Conservation (phyloP, 2,888 invertebrate species). For the Atherix ibis region DNA sequence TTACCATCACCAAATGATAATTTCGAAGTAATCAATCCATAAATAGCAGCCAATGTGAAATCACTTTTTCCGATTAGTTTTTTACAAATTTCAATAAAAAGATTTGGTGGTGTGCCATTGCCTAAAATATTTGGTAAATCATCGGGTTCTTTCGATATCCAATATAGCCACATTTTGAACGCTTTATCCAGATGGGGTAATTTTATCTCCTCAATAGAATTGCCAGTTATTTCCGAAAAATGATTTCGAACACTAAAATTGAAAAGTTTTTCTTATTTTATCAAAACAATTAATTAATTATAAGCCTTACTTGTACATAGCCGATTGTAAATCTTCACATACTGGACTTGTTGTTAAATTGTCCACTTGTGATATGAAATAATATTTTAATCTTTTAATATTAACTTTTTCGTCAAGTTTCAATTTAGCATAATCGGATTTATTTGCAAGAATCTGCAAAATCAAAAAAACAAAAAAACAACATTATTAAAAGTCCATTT, state of each 20-base stretch:
- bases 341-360: conserved; percentile 59
- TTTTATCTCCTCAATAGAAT: conserved; percentile 20
- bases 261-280: too few relatives aligned
- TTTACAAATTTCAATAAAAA: conserved; percentile 40
- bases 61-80: conserved; percentile 46
- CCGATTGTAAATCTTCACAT: conserved; percentile 44
- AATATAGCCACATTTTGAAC: conserved; percentile 55
- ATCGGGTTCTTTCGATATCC: conserved; percentile 53
- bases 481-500: too few relatives aligned
- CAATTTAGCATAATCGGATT: conserved; percentile 36
- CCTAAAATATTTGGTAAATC: conserved; percentile 47
- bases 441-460: conserved; percentile 24
- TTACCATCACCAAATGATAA: conserved; percentile 45
- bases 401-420: conserved; percentile 45
- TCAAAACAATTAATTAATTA: background rate
- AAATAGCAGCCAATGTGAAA: conserved; percentile 49
- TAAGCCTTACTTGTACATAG: conserved; percentile 38
- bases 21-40: conserved; percentile 47
- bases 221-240: conserved; percentile 27
- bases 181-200: conserved; percentile 33
- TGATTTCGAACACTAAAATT: too few relatives aligned
- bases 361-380: conserved; percentile 60
- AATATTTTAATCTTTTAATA: conserved; percentile 51
- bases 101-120: conserved; percentile 42
- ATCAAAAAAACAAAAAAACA: too few relatives aligned